phyloP scores from a whole-genome alignment of 2,113 vertebrate genomes.

The Cacatua alba region DNA sequence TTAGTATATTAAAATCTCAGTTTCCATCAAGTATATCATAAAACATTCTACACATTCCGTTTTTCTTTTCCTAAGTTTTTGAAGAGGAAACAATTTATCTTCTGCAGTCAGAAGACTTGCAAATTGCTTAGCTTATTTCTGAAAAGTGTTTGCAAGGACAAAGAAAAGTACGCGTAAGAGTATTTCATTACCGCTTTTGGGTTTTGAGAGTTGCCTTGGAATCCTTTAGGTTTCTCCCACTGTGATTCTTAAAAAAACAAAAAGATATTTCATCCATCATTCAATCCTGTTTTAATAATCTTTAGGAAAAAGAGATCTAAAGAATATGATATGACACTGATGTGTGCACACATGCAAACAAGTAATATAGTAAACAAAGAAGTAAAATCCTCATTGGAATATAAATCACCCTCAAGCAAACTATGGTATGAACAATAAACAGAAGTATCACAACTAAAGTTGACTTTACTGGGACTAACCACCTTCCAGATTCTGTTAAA shows the following conservation, averaged over 20 bases:
- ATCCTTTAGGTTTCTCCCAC: constrained; percentile 85
- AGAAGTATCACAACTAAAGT: neutral
- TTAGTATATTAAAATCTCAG: neutral
- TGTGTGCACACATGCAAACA: neutral
- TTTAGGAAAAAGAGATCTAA: neutral
- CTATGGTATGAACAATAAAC: neutral
- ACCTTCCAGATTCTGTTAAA: neutral
- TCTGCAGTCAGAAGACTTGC: neutral
- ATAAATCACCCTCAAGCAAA: neutral
- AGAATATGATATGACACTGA: neutral
- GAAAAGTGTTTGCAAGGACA: neutral
- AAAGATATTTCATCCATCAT: neutral
- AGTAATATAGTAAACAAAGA: neutral
- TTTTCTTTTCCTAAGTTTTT: neutral
- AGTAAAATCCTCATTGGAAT: neutral
- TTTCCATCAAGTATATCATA: neutral
- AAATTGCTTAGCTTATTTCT: neutral
- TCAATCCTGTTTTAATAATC: neutral
- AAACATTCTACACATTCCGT: neutral
- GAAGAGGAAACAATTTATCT: neutral
- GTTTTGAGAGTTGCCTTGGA: constrained; percentile 70
- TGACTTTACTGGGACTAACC: neutral
- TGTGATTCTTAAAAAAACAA: constrained; percentile 78
- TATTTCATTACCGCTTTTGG: constrained; percentile 72
- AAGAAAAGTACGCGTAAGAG: neutral